Percentiles rank a stretch among this genome's conserved stretches.
Evolutionary conservation across 53 echinoderm and acorn worm genomes (phyloP).

Genomic region (Paelopatides confundens): DNA sequence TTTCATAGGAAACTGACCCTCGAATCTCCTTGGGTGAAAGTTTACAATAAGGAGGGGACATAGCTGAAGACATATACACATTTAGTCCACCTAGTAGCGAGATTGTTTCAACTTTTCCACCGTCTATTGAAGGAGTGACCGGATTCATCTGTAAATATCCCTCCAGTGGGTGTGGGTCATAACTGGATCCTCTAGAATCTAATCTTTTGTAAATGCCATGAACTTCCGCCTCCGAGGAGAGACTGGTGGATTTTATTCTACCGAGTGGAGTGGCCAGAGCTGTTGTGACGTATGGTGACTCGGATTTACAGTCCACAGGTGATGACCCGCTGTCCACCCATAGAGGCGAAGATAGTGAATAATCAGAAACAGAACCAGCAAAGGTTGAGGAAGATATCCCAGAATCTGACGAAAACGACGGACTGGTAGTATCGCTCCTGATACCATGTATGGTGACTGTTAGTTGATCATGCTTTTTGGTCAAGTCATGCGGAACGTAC

Average conservation of each 20-base stretch:
- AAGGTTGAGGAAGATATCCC: constrained; percentile 28
- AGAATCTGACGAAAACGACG: constrained; percentile 19
- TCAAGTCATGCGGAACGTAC: neutral
- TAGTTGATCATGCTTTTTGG: neutral
- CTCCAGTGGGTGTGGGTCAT: no score
- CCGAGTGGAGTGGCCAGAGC: neutral
- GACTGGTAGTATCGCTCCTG: neutral
- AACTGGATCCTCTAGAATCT: neutral
- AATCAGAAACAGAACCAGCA: constrained; percentile 23
- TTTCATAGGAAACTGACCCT: no score
- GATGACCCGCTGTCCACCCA: neutral
- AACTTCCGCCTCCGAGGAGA: neutral
- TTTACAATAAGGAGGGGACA: neutral
- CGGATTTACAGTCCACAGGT: neutral
- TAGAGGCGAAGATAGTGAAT: neutral
- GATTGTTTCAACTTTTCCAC: neutral
- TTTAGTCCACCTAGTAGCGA: no score
- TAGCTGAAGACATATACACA: neutral
- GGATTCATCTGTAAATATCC: constrained; percentile 27
- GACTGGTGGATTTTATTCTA: neutral
- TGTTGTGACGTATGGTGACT: neutral
- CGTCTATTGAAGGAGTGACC: neutral
- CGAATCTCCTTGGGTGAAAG: neutral
- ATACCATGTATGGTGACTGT: neutral
- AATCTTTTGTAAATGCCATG: neutral